Conservation (phyloP, 2,797 vertebrate genomes). For the Harpagifer antarcticus region DNA sequence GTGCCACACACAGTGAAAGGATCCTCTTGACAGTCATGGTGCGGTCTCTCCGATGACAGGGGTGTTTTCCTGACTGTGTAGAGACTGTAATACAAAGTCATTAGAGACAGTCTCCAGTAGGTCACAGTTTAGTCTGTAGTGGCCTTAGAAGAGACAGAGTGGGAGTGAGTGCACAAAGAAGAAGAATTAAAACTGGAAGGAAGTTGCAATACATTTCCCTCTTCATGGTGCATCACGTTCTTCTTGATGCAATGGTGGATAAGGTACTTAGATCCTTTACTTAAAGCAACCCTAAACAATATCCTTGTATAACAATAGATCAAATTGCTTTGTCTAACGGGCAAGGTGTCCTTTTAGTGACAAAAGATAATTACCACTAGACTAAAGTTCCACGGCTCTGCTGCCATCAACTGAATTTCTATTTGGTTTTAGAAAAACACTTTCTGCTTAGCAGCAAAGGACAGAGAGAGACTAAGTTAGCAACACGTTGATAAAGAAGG, state of each 20-base stretch:
- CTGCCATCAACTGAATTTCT: background rate
- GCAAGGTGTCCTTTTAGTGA: slow-evolving; percentile 4
- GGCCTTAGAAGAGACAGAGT: slow-evolving; percentile 76
- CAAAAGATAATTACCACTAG: background rate
- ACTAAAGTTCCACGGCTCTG: rapidly evolving
- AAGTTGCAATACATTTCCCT: slow-evolving; percentile 26
- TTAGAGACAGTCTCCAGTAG: slow-evolving; percentile 78
- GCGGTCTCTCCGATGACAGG: slow-evolving; percentile 68
- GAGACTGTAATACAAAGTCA: slow-evolving; percentile 74
- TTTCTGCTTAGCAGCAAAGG: background rate
- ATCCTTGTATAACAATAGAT: background rate
- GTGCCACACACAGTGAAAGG: slow-evolving; percentile 77
- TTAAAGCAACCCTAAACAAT: slow-evolving; percentile 1
- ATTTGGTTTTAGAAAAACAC: background rate
- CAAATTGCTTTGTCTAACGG: background rate
- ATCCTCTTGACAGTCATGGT: slow-evolving; percentile 56
- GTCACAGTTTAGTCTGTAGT: slow-evolving; percentile 84
- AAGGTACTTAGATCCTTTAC: slow-evolving; percentile 2
- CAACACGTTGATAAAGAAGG: background rate
- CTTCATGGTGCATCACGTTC: background rate
- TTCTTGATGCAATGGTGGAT: background rate
- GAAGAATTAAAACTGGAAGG: slow-evolving; percentile 41
- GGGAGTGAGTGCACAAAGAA: slow-evolving; percentile 71
- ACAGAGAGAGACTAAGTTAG: background rate
- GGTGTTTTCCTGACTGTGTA: slow-evolving; percentile 53